Conservation (phyloP, 2,113 vertebrate species). For the Eclectus roratus region DNA sequence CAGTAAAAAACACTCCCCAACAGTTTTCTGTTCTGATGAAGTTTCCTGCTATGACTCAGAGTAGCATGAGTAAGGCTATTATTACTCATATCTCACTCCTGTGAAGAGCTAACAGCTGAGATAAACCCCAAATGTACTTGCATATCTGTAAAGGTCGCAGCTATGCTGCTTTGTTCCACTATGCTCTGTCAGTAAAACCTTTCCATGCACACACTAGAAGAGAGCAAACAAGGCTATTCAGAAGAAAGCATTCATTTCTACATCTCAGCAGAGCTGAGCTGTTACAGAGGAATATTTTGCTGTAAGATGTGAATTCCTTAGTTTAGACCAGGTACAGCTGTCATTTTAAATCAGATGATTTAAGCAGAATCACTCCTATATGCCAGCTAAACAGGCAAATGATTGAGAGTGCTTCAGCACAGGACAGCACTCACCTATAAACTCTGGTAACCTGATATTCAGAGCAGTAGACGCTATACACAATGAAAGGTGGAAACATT, state of each 20-base stretch:
- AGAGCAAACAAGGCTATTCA: not conserved
- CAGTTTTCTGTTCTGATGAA: not conserved
- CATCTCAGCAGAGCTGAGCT: not conserved
- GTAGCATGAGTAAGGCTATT: not conserved
- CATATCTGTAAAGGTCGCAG: not conserved
- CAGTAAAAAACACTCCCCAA: not conserved
- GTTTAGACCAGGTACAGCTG: not conserved
- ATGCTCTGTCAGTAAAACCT: not conserved
- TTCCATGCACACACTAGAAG: not conserved
- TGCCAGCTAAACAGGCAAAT: not conserved
- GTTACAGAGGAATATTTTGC: not conserved
- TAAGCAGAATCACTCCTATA: not conserved
- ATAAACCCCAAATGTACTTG: not conserved
- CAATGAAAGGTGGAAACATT: not conserved
- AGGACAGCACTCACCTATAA: not conserved
- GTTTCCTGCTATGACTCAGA: conserved; percentile 16
- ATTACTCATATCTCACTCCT: not conserved
- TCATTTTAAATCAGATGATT: not conserved
- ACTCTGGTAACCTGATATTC: not conserved
- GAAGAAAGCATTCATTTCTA: not conserved
- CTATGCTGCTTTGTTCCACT: not conserved
- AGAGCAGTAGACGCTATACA: not conserved
- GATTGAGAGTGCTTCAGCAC: not conserved
- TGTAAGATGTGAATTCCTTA: not conserved
- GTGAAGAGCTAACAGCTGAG: not conserved